phyloP scores from a whole-genome alignment of 2,797 vertebrate genomes.

The Pseudochromis fuscus region DNA sequence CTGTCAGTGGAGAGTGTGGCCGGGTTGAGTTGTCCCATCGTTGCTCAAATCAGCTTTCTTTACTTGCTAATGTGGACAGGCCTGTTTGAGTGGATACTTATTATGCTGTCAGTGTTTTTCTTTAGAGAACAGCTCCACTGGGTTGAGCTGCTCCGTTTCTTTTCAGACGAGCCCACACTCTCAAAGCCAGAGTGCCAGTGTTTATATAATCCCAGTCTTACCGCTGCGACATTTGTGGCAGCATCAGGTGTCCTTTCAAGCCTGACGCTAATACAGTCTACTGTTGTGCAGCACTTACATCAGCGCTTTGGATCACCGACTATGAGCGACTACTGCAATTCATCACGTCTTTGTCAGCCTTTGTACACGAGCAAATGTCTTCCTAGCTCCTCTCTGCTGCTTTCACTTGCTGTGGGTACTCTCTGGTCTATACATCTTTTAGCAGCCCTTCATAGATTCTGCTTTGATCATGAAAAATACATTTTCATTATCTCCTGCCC shows the following conservation, averaged over 20 bases:
- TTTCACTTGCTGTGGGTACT: constrained; percentile 1
- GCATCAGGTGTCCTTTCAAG: constrained; percentile 38
- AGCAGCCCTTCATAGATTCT: not conserved
- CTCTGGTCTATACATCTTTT: constrained; percentile 9
- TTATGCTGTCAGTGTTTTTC: constrained; percentile 72
- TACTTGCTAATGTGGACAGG: constrained; percentile 48
- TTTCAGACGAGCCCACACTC: constrained; percentile 42
- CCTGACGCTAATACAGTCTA: constrained; percentile 1
- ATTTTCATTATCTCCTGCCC: not conserved
- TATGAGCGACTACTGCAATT: constrained; percentile 6
- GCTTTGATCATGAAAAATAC: constrained; percentile 29
- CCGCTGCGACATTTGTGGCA: constrained; percentile 15
- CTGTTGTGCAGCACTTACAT: constrained; percentile 7
- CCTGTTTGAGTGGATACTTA: constrained; percentile 61
- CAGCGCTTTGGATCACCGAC: constrained; percentile 8
- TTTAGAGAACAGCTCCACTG: constrained; percentile 35
- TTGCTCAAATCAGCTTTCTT: constrained; percentile 56
- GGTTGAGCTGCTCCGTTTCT: constrained; percentile 50
- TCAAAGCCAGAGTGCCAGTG: constrained; percentile 24
- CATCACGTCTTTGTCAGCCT: constrained; percentile 19
- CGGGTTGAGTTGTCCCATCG: constrained; percentile 55
- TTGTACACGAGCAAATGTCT: constrained; percentile 9
- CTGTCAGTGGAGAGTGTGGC: constrained; percentile 59
- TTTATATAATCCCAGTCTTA: constrained; percentile 39
- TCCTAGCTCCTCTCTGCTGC: not conserved